Percentiles rank a stretch among this genome's conserved stretches.
Evolutionary conservation across 64 coral and sea anemone genomes (phyloP).

Genomic region (Montipora cactus): DNA sequence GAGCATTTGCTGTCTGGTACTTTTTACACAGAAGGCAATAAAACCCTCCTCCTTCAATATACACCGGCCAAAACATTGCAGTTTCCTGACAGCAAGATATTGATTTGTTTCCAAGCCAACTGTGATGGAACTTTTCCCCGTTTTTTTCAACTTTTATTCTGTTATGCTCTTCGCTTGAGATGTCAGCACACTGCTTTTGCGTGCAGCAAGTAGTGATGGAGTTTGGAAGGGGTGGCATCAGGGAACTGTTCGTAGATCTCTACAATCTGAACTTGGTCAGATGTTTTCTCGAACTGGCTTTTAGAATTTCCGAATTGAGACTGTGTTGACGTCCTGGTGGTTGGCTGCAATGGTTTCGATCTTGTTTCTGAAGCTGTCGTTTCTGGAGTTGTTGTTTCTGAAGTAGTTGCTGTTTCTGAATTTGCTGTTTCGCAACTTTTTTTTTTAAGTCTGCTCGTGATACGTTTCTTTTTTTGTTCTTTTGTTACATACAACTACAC

Average conservation of each 20-base stretch:
- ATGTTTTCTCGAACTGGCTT: constrained; percentile 25
- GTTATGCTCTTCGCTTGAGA: constrained; percentile 56
- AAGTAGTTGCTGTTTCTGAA: constrained; percentile 12
- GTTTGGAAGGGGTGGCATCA: constrained; percentile 35
- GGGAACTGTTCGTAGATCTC: constrained; percentile 45
- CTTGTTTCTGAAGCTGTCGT: constrained; percentile 54
- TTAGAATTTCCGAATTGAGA: constrained; percentile 39
- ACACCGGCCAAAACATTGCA: constrained; percentile 49
- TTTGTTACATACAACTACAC: no score
- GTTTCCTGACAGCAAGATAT: constrained; percentile 57
- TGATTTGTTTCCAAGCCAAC: constrained; percentile 53
- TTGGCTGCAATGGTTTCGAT: constrained; percentile 22
- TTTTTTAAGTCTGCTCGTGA: no score
- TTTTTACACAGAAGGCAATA: constrained; percentile 27
- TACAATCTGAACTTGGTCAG: constrained; percentile 33
- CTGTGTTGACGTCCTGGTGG: constrained; percentile 30
- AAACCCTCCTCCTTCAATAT: constrained; percentile 29
- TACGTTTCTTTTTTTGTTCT: no score
- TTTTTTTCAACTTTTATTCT: constrained; percentile 69
- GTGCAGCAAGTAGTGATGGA: constrained; percentile 57
- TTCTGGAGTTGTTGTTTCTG: constrained; percentile 22
- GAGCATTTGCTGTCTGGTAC: constrained; percentile 59
- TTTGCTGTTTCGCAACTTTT: constrained; percentile 13
- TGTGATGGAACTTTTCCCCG: constrained; percentile 62
- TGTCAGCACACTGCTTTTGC: constrained; percentile 53